Percentiles rank a stretch among this genome's conserved stretches.
Conservation (phyloP, 2,113 vertebrate species). For the Otus sunia region DNA sequence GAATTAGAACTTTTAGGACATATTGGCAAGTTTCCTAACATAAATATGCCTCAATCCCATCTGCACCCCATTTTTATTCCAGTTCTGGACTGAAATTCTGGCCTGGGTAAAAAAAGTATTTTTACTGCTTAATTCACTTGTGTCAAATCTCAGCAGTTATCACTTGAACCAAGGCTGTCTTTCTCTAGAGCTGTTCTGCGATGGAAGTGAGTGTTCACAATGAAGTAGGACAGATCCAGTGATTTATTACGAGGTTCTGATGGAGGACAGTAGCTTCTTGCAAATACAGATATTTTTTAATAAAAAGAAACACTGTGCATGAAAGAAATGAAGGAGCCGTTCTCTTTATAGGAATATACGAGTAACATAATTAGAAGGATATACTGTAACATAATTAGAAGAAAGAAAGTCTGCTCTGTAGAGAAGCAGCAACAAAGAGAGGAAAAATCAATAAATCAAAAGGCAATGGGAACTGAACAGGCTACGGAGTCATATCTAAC, state of each 20-base stretch:
- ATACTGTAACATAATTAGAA: not conserved
- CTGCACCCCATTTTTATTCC: not conserved
- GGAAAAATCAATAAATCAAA: constrained; percentile 57
- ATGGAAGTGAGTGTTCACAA: accelerated
- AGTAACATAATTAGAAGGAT: not conserved
- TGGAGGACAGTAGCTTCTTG: not conserved
- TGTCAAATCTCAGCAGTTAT: not conserved
- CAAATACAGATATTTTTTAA: not conserved
- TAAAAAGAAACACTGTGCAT: not conserved
- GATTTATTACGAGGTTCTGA: not conserved
- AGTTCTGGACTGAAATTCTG: not conserved
- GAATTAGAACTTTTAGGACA: not conserved
- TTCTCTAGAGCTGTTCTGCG: not conserved
- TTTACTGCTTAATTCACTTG: not conserved
- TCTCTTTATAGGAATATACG: not conserved
- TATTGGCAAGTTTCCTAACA: not conserved
- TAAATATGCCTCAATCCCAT: not conserved
- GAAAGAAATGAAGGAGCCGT: not conserved
- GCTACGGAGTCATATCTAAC: constrained; percentile 42
- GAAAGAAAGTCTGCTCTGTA: not conserved
- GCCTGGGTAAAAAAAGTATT: not conserved
- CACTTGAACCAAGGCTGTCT: not conserved
- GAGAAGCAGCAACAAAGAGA: not conserved
- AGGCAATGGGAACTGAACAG: constrained; percentile 28
- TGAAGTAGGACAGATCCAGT: not conserved